Evolutionary conservation across 92 coral and sea anemone genomes (phyloP), one percentile per base, ranked within the genome.

Genomic region (Porites lobata): DNA sequence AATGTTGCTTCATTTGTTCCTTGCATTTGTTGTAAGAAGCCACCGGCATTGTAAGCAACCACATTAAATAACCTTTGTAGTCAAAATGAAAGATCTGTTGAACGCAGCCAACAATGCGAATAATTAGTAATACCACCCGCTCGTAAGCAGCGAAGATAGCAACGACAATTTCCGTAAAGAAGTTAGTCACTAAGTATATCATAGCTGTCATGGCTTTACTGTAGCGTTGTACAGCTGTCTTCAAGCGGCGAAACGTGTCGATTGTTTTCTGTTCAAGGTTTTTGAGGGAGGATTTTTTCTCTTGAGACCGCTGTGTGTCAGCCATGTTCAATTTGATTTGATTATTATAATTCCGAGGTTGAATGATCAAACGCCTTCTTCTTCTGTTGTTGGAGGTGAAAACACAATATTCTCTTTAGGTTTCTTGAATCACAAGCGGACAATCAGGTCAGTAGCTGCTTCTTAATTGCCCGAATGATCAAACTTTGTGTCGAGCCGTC

Each of bases 61-160:
- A 66, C 69, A 52, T 7, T n/a, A 78, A 2, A 18, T 38, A 90
- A 15, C 82, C 82, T 65, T 78, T 86, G 81, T 90, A 93, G 26
- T 93, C 91, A 68, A 81, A 93, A 64, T 83, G 3, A 51, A 86
- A n/a, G 43, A 91, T 54, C 18, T 58, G 29, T 14, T 66, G 89
- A 65, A 77, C 74, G 50, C 56, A 77, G 76, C 57, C 67, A 56
- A 74, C 65, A 10, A 84, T 53, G 65, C 4, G 63, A 63, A 17
- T 8, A 38, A 63, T 50, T 61, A 84, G 24, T 52, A 63, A 47
- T 51, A 64, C 79, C 63, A 50, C 65, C 14, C 50, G 63, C 47
- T 62, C 52, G 80, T 74, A 84, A 9, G 65, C 65, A 63, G 2
- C 50, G 73, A 1, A 61, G 26, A 84, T 20, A 7, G 73, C 58